Conservation (phyloP, 2,113 vertebrate genomes). For the Epinephelus cyanopodus region DNA sequence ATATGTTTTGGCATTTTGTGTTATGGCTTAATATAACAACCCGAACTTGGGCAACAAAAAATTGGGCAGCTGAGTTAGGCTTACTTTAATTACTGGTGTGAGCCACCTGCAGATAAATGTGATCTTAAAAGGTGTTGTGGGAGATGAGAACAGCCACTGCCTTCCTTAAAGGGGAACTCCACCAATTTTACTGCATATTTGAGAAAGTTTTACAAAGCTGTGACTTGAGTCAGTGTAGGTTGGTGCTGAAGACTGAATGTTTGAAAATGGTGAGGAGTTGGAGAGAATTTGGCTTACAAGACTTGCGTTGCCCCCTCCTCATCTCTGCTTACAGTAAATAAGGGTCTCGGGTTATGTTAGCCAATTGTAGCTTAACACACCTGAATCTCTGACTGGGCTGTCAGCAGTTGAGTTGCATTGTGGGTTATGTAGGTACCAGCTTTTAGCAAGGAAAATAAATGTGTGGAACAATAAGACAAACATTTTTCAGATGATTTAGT, state of each 20-base stretch:
- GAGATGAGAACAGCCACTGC: not conserved
- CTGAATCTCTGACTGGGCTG: not conserved
- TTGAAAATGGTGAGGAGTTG: not conserved
- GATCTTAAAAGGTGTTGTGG: not conserved
- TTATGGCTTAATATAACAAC: not conserved
- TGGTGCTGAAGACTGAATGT: not conserved
- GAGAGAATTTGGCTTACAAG: not conserved
- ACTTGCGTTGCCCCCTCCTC: not conserved
- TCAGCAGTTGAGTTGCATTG: not conserved
- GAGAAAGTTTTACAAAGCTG: not conserved
- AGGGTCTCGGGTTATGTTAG: not conserved
- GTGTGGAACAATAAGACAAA: too few relatives aligned
- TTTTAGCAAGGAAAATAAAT: too few relatives aligned
- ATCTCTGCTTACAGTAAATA: not conserved
- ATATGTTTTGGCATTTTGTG: constrained; percentile 8
- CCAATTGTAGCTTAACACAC: not conserved
- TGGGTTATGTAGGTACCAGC: too few relatives aligned
- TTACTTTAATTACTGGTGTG: not conserved
- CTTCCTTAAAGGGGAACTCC: not conserved
- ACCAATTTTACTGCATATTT: not conserved
- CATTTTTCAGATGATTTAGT: too few relatives aligned
- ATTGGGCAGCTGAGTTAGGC: not conserved
- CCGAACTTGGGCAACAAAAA: constrained; percentile 15
- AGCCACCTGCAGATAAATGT: not conserved
- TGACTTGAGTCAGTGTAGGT: not conserved